A percentile compares a stretch with the other conserved stretches of the same genome.
Conservation (phyloP, 2,888 invertebrate species). For the Periphyllus acericola region DNA sequence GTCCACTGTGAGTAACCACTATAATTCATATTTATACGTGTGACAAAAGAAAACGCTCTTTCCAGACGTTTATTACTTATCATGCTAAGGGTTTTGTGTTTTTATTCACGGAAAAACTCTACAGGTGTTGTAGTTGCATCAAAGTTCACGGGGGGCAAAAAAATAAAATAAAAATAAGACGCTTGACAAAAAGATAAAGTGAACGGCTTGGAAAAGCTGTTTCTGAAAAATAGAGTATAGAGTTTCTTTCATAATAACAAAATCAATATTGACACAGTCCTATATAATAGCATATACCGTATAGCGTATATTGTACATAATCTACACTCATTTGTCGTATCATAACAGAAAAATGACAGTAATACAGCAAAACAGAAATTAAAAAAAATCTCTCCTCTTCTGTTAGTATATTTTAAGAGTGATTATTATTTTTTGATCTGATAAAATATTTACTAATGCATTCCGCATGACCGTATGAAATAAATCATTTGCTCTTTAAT, state of each 20-base stretch:
- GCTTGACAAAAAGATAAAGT: background rate
- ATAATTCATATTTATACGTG: constrained; percentile 26
- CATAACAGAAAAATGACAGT: background rate
- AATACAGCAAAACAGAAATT: background rate
- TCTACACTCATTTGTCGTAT: background rate
- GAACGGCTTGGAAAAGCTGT: constrained; percentile 13
- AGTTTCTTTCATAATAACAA: constrained; percentile 12
- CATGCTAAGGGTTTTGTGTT: background rate
- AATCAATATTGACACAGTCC: constrained; percentile 29
- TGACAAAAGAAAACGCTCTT: constrained; percentile 36
- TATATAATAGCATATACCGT: background rate
- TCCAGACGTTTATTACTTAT: constrained; percentile 37
- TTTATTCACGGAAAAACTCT: constrained; percentile 8
- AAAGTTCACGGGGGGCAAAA: background rate
- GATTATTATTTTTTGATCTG: background rate
- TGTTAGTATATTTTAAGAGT: background rate
- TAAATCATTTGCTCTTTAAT: background rate
- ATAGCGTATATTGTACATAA: background rate
- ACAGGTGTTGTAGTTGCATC: constrained; percentile 38
- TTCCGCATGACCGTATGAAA: background rate
- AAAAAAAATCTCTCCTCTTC: background rate
- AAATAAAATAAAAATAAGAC: constrained; percentile 1
- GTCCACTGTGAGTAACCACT: background rate
- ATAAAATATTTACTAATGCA: background rate
- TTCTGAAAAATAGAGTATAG: background rate